These are phyloP conservation scores for Pentamera pediparva DNA, from an alignment of 53 echinoderm and acorn worm genomes.

Conservation along the genomic window DNA sequence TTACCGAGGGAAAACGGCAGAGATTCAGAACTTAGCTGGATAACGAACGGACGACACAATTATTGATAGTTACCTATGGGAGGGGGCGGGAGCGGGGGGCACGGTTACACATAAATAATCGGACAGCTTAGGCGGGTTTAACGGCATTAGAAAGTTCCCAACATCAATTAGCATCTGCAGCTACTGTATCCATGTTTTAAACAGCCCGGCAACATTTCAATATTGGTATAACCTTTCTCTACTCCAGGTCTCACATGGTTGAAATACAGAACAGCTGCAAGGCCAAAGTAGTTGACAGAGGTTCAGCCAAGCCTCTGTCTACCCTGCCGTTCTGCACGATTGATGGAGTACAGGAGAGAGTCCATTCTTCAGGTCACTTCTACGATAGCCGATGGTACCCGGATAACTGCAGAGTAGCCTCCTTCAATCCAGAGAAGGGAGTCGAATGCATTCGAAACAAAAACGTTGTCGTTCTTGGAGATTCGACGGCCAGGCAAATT, in stretches of 20 bases:
- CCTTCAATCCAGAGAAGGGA: not conserved
- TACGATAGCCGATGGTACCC: not conserved
- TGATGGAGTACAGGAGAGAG: not conserved
- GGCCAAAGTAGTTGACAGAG: not conserved
- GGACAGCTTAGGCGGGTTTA: too few species aligned
- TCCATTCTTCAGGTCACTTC: not conserved
- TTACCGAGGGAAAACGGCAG: too few species aligned
- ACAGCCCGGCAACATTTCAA: too few species aligned
- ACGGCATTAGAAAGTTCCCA: too few species aligned
- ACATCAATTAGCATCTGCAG: too few species aligned
- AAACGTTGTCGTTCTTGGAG: not conserved
- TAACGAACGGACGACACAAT: too few species aligned
- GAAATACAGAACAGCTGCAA: not conserved
- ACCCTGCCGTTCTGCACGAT: constrained; percentile 1
- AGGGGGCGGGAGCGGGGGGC: too few species aligned
- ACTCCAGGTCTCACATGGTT: constrained; percentile 23
- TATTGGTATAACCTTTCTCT: too few species aligned
- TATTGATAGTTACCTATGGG: too few species aligned
- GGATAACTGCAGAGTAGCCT: not conserved
- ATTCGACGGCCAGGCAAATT: constrained; percentile 3
- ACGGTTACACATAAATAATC: too few species aligned
- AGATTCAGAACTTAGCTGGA: too few species aligned
- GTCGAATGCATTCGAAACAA: not conserved
- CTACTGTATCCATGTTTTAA: too few species aligned
- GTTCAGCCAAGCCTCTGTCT: not conserved